Conservation (phyloP, 1,140 invertebrate genomes). For the Harpegnathos saltator region DNA sequence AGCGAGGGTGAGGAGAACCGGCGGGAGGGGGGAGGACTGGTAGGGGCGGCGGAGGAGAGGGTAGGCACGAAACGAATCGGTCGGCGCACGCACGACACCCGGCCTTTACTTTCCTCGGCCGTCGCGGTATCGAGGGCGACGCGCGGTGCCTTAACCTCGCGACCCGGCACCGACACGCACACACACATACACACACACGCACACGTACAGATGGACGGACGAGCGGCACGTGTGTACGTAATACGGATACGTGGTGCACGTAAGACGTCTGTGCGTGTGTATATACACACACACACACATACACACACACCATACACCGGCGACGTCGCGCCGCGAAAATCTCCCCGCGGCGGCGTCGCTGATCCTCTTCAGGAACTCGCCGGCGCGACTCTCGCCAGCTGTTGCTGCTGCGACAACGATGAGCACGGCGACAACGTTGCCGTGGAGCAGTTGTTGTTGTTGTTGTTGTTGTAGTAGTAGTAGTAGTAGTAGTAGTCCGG, state of each 20-base stretch:
- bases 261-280: too few relatives aligned
- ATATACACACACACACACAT: neutral
- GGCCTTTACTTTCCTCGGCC: slow-evolving; percentile 68
- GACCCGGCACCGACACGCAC: slow-evolving; percentile 58
- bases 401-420: neutral
- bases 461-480: too few relatives aligned
- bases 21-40: neutral
- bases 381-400: slow-evolving; percentile 34
- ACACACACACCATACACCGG: slow-evolving; percentile 22
- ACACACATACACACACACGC: too few relatives aligned
- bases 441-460: neutral
- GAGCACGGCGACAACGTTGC: neutral
- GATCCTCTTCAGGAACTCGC: slow-evolving; percentile 16
- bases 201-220: neutral
- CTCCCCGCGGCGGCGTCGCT: slow-evolving; percentile 1
- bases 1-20: neutral
- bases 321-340: slow-evolving; percentile 31
- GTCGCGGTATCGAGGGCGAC: slow-evolving; percentile 67
- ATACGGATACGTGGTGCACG: too few relatives aligned
- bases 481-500: neutral
- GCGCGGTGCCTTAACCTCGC: slow-evolving; percentile 68
- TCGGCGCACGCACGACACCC: slow-evolving; percentile 67
- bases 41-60: neutral
- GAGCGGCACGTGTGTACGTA: too few relatives aligned
- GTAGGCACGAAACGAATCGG: slow-evolving; percentile 56